Conservation (phyloP, 1,140 invertebrate species). For the Prorops nasuta region DNA sequence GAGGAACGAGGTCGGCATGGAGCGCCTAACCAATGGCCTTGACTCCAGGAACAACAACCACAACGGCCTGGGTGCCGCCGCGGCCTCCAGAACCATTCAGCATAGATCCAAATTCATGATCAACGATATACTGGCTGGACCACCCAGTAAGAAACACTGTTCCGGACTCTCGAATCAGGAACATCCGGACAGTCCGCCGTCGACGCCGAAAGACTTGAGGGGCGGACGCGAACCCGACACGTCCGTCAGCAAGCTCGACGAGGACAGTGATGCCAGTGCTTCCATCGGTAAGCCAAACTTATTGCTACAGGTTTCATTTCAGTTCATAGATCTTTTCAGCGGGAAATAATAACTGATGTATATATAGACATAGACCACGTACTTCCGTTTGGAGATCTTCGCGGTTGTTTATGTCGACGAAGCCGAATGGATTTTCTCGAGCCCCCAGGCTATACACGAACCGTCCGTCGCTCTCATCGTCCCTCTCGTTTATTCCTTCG, state of each 20-base stretch:
- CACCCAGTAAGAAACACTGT: constrained; percentile 39
- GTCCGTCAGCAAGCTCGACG: constrained; percentile 47
- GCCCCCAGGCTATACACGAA: no score
- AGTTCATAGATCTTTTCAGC: no score
- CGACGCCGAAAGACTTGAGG: constrained; percentile 49
- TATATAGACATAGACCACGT: no score
- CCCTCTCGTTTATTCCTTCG: constrained; percentile 1
- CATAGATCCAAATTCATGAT: constrained; percentile 76
- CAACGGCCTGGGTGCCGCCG: constrained; percentile 28
- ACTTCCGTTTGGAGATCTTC: no score
- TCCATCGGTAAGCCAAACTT: constrained; percentile 45
- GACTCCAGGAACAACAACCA: constrained; percentile 31
- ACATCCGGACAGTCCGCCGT: constrained; percentile 48
- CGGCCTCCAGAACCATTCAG: constrained; percentile 58
- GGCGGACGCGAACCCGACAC: constrained; percentile 43
- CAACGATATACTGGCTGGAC: constrained; percentile 71
- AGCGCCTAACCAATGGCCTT: constrained; percentile 39
- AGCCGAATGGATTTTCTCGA: no score
- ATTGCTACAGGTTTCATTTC: no score
- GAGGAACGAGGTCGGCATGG: constrained; percentile 32
- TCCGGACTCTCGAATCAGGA: constrained; percentile 43
- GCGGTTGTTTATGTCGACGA: no score
- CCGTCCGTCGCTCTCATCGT: neutral
- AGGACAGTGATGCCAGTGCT: constrained; percentile 52
- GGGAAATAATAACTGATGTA: no score